Percentiles rank a stretch among this genome's conserved stretches.
These are phyloP conservation scores for Latrodectus hesperus DNA, from an alignment of 2,888 invertebrate species.

Conservation along the genomic window DNA sequence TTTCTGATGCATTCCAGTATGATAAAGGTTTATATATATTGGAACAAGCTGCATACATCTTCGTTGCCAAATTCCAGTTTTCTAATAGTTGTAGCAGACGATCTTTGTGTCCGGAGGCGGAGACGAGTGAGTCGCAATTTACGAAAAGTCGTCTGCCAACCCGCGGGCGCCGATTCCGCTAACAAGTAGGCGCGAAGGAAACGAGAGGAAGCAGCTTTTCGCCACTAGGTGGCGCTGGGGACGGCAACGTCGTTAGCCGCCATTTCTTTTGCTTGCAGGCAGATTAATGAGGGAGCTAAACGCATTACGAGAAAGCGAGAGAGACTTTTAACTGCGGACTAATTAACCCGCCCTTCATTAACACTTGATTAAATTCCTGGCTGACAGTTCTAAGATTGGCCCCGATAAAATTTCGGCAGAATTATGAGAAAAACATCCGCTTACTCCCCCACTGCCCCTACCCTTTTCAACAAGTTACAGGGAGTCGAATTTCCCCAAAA, in stretches of 20 bases:
- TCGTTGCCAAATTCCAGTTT: conserved; percentile 39
- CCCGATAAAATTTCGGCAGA: conserved; percentile 62
- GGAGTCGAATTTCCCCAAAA: neutral
- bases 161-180: conserved; percentile 53
- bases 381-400: conserved; percentile 65
- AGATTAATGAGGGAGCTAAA: conserved; percentile 67
- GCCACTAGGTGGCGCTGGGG: conserved; percentile 30
- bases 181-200: conserved; percentile 51
- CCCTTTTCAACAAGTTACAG: conserved; percentile 51
- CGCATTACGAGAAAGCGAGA: conserved; percentile 61
- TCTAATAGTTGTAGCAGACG: conserved; percentile 54
- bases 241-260: conserved; percentile 32
- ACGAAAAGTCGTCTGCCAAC: conserved; percentile 60
- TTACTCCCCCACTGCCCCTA: neutral
- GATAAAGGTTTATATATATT: conserved; percentile 3
- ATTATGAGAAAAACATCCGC: conserved; percentile 46
- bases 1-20: conserved; percentile 31
- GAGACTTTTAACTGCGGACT: conserved; percentile 64
- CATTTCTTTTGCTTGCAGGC: conserved; percentile 59
- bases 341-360: conserved; percentile 68
- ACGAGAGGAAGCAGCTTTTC: neutral
- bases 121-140: conserved; percentile 54
- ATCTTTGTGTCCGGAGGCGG: conserved; percentile 47
- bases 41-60: conserved; percentile 46
- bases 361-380: conserved; percentile 68